These are phyloP conservation scores for Stramonita haemastoma DNA, from an alignment of 2,888 invertebrate genomes.

Conservation along the genomic window DNA sequence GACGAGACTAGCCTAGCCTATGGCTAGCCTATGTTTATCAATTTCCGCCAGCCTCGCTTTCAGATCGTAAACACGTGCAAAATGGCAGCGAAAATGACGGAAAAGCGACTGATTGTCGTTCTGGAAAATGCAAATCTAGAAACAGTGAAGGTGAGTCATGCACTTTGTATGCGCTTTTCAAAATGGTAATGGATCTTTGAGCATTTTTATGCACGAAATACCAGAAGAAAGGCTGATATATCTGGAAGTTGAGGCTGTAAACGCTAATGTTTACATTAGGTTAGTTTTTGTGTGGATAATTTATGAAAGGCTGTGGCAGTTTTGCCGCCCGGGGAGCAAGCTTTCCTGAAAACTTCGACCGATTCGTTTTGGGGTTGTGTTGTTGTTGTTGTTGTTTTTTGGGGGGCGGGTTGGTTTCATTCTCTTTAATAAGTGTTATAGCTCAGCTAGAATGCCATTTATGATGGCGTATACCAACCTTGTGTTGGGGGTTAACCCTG, in stretches of 20 bases:
- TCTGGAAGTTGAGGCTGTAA: background rate
- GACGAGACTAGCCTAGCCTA: too few species aligned
- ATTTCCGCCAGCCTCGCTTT: too few species aligned
- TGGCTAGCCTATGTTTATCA: background rate
- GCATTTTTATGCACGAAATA: background rate
- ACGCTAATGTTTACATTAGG: background rate
- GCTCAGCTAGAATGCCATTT: too few species aligned
- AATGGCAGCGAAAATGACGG: slow-evolving; percentile 31
- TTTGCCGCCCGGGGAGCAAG: too few species aligned
- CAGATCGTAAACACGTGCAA: background rate
- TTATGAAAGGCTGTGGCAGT: background rate
- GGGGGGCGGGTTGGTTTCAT: too few species aligned
- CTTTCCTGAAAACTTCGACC: too few species aligned
- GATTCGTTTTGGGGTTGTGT: too few species aligned
- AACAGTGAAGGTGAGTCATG: slow-evolving; percentile 88
- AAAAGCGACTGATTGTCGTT: slow-evolving; percentile 88
- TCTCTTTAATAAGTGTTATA: too few species aligned
- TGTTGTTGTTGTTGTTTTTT: too few species aligned
- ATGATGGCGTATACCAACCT: too few species aligned
- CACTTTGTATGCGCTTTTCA: background rate
- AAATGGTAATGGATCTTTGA: background rate
- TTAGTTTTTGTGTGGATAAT: background rate
- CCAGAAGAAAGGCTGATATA: background rate
- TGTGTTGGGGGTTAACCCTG: too few species aligned
- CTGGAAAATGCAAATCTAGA: slow-evolving; percentile 96